These are phyloP conservation scores for Heliocidaris tuberculata DNA, from an alignment of 35 echinoderm and acorn worm genomes.

Conservation along the genomic window DNA sequence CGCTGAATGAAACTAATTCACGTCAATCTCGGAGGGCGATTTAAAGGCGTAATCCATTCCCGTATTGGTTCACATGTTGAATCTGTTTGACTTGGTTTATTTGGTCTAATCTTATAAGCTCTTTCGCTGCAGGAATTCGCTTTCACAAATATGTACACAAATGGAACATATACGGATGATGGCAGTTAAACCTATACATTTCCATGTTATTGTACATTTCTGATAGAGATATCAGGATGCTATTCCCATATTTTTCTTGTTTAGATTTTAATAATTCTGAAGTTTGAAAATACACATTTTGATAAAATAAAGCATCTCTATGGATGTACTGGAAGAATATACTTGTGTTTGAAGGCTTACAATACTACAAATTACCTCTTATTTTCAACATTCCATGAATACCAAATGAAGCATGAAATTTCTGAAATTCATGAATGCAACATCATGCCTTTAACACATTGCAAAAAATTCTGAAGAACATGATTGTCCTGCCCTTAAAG, in stretches of 20 bases:
- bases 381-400: background rate
- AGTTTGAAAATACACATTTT: background rate
- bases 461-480: background rate
- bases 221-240: background rate
- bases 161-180: background rate
- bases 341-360: too few relatives aligned
- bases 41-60: slow-evolving; percentile 42
- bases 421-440: background rate
- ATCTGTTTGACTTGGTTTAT: slow-evolving; percentile 35
- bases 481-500: background rate
- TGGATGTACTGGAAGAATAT: too few relatives aligned
- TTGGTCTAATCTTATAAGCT: slow-evolving; percentile 12
- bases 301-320: background rate
- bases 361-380: background rate
- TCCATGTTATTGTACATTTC: background rate
- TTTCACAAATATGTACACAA: background rate
- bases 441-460: background rate
- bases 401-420: too few relatives aligned
- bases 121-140: background rate
- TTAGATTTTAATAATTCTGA: background rate
- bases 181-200: background rate
- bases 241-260: background rate
- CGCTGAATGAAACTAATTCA: slow-evolving; percentile 40
- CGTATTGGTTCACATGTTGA: slow-evolving; percentile 27
- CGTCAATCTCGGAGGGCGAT: slow-evolving; percentile 37